Percentiles rank a stretch among this genome's conserved stretches.
Conservation (phyloP, 2,113 vertebrate genomes). For the Ciconia stormi region DNA sequence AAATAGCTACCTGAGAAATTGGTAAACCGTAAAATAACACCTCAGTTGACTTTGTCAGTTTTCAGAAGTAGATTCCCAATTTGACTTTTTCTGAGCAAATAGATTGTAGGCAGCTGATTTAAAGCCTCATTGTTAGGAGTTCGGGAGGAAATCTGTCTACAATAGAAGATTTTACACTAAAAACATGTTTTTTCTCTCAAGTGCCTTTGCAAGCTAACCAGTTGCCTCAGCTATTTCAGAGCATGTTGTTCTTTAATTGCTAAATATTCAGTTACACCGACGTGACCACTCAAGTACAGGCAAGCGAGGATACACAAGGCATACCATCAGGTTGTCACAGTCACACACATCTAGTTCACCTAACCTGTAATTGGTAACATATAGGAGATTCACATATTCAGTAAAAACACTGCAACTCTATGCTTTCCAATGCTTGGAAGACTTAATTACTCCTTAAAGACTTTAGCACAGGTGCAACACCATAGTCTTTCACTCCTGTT, state of each 20-base stretch:
- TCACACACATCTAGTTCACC: not conserved
- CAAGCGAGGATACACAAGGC: not conserved
- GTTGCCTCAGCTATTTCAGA: not conserved
- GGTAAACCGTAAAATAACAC: not conserved
- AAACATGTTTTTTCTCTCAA: not conserved
- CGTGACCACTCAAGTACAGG: not conserved
- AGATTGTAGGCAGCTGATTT: not conserved
- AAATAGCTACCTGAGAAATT: not conserved
- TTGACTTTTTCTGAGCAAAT: not conserved
- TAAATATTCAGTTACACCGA: not conserved
- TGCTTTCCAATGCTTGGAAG: not conserved
- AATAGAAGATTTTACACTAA: not conserved
- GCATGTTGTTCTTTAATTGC: not conserved
- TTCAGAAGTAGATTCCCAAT: not conserved
- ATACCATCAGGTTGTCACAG: not conserved
- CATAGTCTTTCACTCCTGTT: not conserved
- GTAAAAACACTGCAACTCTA: not conserved
- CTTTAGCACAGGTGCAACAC: not conserved
- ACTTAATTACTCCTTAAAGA: not conserved
- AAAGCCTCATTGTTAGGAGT: not conserved
- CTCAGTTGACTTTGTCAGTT: not conserved
- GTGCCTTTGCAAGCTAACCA: not conserved
- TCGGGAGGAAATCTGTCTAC: not conserved
- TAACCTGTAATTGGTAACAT: not conserved
- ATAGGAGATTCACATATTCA: rapidly evolving